Base-by-base conservation (phyloP, 2,888 invertebrate species). In the Platycheirus albimanus region DNA sequence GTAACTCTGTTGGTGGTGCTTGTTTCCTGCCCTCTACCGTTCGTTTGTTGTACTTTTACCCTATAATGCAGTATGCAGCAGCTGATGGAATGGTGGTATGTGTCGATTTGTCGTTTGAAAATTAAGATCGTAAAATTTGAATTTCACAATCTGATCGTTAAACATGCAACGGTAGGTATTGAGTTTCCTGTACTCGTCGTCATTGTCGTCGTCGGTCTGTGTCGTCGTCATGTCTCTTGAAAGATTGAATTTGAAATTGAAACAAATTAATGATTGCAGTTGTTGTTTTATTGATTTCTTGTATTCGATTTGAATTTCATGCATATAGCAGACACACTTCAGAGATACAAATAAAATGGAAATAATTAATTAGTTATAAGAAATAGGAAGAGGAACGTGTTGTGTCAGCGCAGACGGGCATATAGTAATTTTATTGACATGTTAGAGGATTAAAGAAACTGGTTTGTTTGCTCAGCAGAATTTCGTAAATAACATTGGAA, bases 81-180 rank as follows among this genome's bases (percentile, higher is more conserved):
- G n/a, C n/a, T n/a, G n/a, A n/a, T n/a, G n/a, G n/a, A 11, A 36
- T 45, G 45, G 45, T 45, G 45, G 20, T 45, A 17, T 8, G 17
- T 45, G 30, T 7, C 49, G 11, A 2, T 28, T 30, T 30, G 52
- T 52, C 10, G 15, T 45, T 20, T 41, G 43, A 28, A 61, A 30
- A 76, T 71, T 64, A 71, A 66, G 80, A 81, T 81, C 77, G 71
- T 81, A 67, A 81, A 81, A 81, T 71, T 77, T 66, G 52, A 67
- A 67, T 71, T 71, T 72, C 33, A 28, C 8, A 33, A 33, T 67
- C 15, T 28, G 79, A 70, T 80, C 75, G 69, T 80, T 51, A 80
- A 80, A 63, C 19, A 51, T 38, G n/a, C 19, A 45, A 33, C 45
- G 30, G n/a, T 15, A 20, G 30, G 8, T 6, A 33, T 45, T 17